A percentile compares a stretch with the other conserved stretches of the same genome.
phyloP scores from a whole-genome alignment of 2,888 invertebrate species.

The Drosophila austrosaltans region DNA sequence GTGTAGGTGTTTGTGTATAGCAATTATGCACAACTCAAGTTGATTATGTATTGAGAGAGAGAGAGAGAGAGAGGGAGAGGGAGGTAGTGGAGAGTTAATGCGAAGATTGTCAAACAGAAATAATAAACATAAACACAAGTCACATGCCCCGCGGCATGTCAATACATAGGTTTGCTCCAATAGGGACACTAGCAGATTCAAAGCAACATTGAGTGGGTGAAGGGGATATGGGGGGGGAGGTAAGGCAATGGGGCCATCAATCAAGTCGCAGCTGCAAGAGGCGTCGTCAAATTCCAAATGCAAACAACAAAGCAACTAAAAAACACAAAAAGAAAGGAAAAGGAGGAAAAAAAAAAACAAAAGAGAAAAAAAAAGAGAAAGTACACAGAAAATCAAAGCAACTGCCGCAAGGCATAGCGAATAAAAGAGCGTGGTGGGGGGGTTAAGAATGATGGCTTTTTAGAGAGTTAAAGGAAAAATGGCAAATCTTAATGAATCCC shows the following conservation, averaged over 20 bases:
- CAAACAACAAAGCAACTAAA: constrained; percentile 41
- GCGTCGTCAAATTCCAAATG: constrained; percentile 47
- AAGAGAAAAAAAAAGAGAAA: constrained; percentile 3
- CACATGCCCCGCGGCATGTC: constrained; percentile 16
- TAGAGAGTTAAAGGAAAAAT: neutral
- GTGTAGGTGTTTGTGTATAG: constrained; percentile 8
- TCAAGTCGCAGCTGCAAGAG: constrained; percentile 48
- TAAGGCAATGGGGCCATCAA: constrained; percentile 23
- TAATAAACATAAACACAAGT: constrained; percentile 37
- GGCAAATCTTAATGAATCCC: neutral
- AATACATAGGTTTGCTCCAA: constrained; percentile 1
- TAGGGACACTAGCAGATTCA: neutral
- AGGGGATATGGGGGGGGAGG: too few relatives aligned
- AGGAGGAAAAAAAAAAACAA: constrained; percentile 16
- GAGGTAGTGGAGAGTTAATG: constrained; percentile 10
- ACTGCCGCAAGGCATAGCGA: constrained; percentile 10
- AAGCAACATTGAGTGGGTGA: neutral
- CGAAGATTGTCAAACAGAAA: constrained; percentile 43
- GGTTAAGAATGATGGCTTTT: neutral
- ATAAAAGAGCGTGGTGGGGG: neutral
- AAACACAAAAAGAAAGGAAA: constrained; percentile 20
- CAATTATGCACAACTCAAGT: constrained; percentile 29
- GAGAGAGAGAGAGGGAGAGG: neutral
- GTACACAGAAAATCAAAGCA: constrained; percentile 21
- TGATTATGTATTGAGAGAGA: constrained; percentile 22